Percentiles rank a stretch among this genome's conserved stretches.
phyloP scores from a whole-genome alignment of 2,113 vertebrate species.

The Scolopax mira region DNA sequence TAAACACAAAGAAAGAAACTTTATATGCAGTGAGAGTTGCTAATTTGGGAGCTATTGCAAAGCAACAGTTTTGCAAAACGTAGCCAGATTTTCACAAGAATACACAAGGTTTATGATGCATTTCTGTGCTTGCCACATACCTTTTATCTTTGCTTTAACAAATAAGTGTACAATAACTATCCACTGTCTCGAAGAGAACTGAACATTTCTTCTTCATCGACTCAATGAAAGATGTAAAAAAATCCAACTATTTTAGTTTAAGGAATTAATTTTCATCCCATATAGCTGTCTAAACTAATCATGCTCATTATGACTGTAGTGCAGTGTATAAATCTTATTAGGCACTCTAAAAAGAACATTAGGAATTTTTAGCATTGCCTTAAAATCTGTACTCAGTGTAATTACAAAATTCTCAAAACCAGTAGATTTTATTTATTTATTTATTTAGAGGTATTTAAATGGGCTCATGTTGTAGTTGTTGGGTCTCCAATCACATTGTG shows the following conservation, averaged over 20 bases:
- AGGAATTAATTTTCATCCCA: slow-evolving; percentile 68
- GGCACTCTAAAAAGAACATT: slow-evolving; percentile 21
- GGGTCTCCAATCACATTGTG: background rate
- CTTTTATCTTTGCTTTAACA: slow-evolving; percentile 20
- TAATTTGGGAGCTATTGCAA: background rate
- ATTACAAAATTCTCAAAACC: background rate
- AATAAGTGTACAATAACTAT: slow-evolving; percentile 39
- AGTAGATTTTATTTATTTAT: background rate
- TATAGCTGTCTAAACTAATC: slow-evolving; percentile 59
- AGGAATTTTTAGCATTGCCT: background rate
- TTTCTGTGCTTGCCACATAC: background rate
- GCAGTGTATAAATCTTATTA: slow-evolving; percentile 64
- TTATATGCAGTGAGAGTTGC: background rate
- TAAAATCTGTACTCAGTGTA: background rate
- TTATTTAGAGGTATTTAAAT: background rate
- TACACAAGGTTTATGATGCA: background rate
- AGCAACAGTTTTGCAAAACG: background rate
- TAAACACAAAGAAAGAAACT: background rate
- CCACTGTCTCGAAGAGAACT: background rate
- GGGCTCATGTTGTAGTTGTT: background rate
- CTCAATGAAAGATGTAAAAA: slow-evolving; percentile 48
- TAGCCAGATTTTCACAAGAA: background rate
- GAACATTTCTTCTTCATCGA: slow-evolving; percentile 38
- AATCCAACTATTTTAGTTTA: slow-evolving; percentile 53
- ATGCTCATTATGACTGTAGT: slow-evolving; percentile 47